Evolutionary conservation across 1,140 invertebrate genomes (phyloP).

Genomic region (Dryas iulia): DNA sequence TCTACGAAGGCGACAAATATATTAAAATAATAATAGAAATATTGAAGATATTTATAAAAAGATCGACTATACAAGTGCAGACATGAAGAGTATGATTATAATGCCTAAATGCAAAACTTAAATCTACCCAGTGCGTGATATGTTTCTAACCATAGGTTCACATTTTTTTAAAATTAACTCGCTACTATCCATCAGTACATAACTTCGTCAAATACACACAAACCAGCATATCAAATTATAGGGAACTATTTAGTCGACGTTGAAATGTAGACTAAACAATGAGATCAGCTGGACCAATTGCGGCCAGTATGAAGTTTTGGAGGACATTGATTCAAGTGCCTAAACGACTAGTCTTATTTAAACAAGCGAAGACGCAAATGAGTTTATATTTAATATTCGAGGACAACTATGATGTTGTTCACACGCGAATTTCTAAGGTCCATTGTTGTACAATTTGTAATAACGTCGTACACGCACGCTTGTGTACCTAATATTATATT

Average conservation of each 20-base stretch:
- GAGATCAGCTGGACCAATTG: conserved; percentile 66
- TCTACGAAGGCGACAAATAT: no score
- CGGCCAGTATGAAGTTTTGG: conserved; percentile 41
- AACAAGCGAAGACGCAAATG: background rate
- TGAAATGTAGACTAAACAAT: conserved; percentile 74
- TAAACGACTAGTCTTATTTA: conserved; percentile 30
- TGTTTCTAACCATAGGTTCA: no score
- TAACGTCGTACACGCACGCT: background rate
- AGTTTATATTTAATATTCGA: conserved; percentile 9
- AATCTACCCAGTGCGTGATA: no score
- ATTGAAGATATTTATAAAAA: no score
- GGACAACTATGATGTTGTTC: conserved; percentile 10
- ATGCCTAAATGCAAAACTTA: no score
- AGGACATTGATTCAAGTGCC: conserved; percentile 48
- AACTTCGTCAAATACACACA: background rate
- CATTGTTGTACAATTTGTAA: background rate
- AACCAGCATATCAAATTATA: conserved; percentile 33
- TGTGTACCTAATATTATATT: background rate
- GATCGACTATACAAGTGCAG: no score
- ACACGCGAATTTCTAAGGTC: background rate
- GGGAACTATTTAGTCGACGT: conserved; percentile 53
- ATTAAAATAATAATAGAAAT: no score
- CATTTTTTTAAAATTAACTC: background rate
- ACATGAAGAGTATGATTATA: no score
- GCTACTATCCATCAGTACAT: background rate